Base-by-base conservation (phyloP, 1,140 invertebrate genomes). In the Drosophila fuyamai region DNA sequence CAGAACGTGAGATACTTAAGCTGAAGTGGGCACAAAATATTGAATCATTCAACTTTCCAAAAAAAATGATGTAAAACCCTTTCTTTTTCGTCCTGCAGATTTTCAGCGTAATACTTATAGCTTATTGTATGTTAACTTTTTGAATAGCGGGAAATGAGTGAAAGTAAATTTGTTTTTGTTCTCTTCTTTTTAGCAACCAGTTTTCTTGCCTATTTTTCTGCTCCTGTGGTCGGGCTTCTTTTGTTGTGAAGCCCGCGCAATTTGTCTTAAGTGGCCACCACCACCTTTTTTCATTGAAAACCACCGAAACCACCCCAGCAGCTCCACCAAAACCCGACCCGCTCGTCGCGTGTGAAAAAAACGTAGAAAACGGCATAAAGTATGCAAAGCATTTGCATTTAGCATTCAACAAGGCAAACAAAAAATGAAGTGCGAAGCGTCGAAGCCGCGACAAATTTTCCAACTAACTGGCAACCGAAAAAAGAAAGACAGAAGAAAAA, bases 371-470 rank as follows among this genome's bases (percentile, higher is more conserved):
- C 71, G 89, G 76, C 66, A 83, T 85, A 88, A 91, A 91, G 89
- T 91, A 91, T 91, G 89, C 88, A 91, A 81, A 91, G 84, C 89
- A 91, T 91, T 91, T 89, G 83, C 89, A 91, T 91, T 91, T 89
- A 86, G 81, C 83, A 91, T 91, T 89, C 83, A 89, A 89, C 78
- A 91, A 85, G 84, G 81, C 83, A 91, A 91, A 89, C 82, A 88
- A 75, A 88, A 88, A 90, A 90, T 83, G 79, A 90, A 91, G 83
- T 91, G 88, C 83, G 68, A 91, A 83, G 78, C 65, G 35, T 81
- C 79, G 65, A 82, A 90, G 84, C 83, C 79, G 80, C 79, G 83
- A 83, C 83, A 86, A 86, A 86, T 88, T 86, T 88, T 79, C 74
- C 55, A 68, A 74, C 76, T 61, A 67, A 50, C 66, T 67, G 62